Conservation (phyloP, 2,113 vertebrate genomes). For the Neotragus pygmaeus region DNA sequence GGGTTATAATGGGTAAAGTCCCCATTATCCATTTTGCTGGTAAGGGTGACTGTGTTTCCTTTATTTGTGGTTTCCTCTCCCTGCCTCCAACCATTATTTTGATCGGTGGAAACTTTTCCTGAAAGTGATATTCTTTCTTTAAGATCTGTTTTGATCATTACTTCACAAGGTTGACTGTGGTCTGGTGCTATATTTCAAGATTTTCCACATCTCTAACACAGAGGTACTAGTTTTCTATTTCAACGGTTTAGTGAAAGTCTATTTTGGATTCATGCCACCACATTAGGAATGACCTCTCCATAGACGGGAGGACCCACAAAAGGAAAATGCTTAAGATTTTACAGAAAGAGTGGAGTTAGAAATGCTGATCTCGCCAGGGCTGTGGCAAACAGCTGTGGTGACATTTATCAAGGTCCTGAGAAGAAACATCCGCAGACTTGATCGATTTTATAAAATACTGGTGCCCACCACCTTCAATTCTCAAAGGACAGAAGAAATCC, state of each 20-base stretch:
- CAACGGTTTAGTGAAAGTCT: slow-evolving; percentile 55
- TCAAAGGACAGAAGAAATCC: neutral
- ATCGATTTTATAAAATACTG: neutral
- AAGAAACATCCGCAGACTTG: neutral
- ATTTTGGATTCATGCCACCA: slow-evolving; percentile 62
- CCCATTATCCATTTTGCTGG: neutral
- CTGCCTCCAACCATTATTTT: neutral
- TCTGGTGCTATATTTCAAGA: slow-evolving; percentile 35
- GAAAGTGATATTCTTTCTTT: slow-evolving; percentile 26
- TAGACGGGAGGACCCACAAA: neutral
- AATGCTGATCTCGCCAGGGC: neutral
- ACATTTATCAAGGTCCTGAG: neutral
- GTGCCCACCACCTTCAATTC: neutral
- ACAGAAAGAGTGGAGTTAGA: neutral
- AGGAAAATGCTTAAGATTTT: neutral
- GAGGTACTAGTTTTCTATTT: slow-evolving; percentile 48
- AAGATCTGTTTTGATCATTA: slow-evolving; percentile 51
- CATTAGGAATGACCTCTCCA: slow-evolving; percentile 12
- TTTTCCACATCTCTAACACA: slow-evolving; percentile 50
- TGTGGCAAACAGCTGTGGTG: neutral
- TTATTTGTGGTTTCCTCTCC: slow-evolving; percentile 26
- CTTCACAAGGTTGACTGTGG: slow-evolving; percentile 14
- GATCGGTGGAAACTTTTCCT: slow-evolving; percentile 39
- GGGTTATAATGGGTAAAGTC: neutral
- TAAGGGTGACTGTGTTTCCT: neutral